Percentiles rank a stretch among this genome's conserved stretches.
Conservation (phyloP, 2,797 vertebrate genomes). For the Poeciliopsis turneri region DNA sequence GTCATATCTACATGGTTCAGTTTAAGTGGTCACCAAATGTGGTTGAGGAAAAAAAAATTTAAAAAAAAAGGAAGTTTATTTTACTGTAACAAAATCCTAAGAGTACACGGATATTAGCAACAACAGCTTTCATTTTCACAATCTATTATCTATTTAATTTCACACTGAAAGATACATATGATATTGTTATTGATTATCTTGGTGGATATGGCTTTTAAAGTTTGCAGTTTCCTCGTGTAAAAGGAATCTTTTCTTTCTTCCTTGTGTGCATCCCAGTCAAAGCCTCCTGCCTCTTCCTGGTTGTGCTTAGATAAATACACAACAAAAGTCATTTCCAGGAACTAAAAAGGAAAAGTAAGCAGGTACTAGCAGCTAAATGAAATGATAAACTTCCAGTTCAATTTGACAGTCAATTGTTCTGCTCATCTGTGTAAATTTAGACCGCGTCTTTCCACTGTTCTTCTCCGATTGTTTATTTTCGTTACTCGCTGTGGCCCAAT, state of each 20-base stretch:
- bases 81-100: not conserved
- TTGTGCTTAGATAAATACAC: not conserved
- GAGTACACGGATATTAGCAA: not conserved
- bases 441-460: not conserved
- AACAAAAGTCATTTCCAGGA: not conserved
- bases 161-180: not conserved
- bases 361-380: not conserved
- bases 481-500: not conserved
- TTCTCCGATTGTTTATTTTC: not conserved
- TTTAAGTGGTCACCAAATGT: not conserved
- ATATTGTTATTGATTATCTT: not conserved
- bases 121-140: not conserved
- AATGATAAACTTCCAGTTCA: not conserved
- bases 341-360: not conserved
- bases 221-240: not conserved
- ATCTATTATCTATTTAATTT: not conserved
- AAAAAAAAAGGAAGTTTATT: not conserved
- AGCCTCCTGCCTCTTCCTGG: too few relatives aligned
- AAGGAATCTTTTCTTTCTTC: not conserved
- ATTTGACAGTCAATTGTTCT: not conserved
- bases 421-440: not conserved
- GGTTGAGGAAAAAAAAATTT: not conserved
- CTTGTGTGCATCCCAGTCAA: not conserved
- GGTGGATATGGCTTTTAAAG: not conserved
- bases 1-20: not conserved